phyloP scores from a whole-genome alignment of 2,113 vertebrate genomes.

The Nasalis larvatus region DNA sequence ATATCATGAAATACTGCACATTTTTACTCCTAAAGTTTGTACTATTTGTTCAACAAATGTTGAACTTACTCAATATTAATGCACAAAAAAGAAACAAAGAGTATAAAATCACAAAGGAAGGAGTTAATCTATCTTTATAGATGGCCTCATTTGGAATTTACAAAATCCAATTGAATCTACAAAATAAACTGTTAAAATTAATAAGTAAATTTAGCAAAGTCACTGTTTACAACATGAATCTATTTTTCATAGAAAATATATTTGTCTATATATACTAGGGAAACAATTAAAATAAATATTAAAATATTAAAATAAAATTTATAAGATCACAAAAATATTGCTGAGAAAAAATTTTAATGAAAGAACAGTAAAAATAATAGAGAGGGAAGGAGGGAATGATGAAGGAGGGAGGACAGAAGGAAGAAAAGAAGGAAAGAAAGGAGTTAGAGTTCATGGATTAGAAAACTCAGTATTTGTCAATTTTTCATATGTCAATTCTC shows the following conservation, averaged over 20 bases:
- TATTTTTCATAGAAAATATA: not conserved
- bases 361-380: not conserved
- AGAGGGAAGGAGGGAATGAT: not conserved
- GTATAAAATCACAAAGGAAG: not conserved
- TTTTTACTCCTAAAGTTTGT: not conserved
- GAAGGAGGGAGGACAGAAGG: rapidly evolving
- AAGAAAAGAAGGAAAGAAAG: not conserved
- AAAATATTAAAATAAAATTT: not conserved
- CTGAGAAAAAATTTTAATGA: not conserved
- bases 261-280: not conserved
- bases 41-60: too few relatives aligned
- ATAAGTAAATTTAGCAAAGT: not conserved
- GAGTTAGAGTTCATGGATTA: not conserved
- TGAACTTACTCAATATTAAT: not conserved
- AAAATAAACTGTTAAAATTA: not conserved
- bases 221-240: not conserved
- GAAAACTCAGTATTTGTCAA: not conserved
- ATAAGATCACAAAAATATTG: not conserved
- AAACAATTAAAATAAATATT: not conserved
- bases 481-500: not conserved
- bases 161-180: not conserved
- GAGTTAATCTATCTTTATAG: not conserved
- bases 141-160: not conserved
- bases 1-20: not conserved
- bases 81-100: not conserved